Conservation (phyloP, 2,797 vertebrate genomes). For the Hozukius guyotensis region DNA sequence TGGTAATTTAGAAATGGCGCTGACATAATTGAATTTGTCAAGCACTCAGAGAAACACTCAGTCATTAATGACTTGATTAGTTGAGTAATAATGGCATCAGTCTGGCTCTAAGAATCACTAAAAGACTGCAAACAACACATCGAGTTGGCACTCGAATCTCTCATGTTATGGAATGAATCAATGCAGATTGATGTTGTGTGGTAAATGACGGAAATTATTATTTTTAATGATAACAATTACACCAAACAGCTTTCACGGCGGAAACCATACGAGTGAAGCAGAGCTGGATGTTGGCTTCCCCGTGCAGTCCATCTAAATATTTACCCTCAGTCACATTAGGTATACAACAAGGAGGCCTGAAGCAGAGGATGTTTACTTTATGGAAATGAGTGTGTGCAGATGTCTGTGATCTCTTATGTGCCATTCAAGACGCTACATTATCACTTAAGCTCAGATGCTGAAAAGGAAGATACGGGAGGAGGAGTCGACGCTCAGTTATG, state of each 20-base stretch:
- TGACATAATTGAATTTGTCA: background rate
- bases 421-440: background rate
- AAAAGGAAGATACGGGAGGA: background rate
- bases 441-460: background rate
- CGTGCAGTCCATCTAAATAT: conserved; percentile 9
- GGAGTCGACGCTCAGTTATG: background rate
- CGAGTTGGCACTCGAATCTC: background rate
- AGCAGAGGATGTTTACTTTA: conserved; percentile 16
- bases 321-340: conserved; percentile 8
- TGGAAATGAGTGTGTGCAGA: conserved; percentile 15
- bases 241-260: background rate
- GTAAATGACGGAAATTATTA: background rate
- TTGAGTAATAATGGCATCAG: background rate
- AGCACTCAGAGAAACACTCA: background rate
- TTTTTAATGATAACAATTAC: background rate
- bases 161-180: background rate
- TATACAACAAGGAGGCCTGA: background rate
- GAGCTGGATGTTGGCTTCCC: background rate
- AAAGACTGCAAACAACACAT: background rate
- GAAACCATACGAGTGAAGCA: background rate
- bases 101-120: background rate
- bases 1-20: background rate
- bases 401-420: background rate
- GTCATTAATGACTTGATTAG: background rate
- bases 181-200: background rate